A percentile compares a stretch with the other conserved stretches of the same genome.
These are phyloP conservation scores for Dufourea novaeangliae DNA, from an alignment of 1,140 invertebrate species.

Conservation along the genomic window DNA sequence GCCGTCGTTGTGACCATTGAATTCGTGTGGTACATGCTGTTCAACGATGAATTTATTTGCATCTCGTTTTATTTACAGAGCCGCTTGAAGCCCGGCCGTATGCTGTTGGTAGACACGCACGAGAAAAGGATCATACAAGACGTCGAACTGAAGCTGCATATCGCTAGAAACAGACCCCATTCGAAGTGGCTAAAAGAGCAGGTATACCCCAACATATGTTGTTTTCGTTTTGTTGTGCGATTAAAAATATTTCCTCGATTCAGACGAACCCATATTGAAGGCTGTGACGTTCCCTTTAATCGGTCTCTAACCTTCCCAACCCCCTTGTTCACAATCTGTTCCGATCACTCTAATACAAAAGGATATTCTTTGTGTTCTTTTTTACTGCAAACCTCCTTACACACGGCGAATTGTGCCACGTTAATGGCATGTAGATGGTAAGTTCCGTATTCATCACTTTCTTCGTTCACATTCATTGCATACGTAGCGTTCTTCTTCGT, in stretches of 20 bases:
- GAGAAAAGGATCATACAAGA: conserved; percentile 96
- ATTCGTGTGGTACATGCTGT: conserved; percentile 53
- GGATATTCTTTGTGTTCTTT: conserved; percentile 16
- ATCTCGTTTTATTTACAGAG: conserved; percentile 86
- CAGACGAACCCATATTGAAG: too few species aligned
- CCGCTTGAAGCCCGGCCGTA: conserved; percentile 97
- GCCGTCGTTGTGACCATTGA: conserved; percentile 74
- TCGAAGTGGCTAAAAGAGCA: conserved; percentile 95
- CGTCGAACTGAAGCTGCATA: conserved; percentile 94
- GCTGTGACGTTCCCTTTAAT: too few species aligned
- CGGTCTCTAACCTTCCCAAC: too few species aligned
- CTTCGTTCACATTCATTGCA: neutral
- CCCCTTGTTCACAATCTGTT: too few species aligned
- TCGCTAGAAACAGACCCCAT: conserved; percentile 93
- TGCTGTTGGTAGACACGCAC: conserved; percentile 98
- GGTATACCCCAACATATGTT: too few species aligned
- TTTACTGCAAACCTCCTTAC: conserved; percentile 78
- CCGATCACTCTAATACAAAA: conserved; percentile 31
- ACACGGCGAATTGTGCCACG: conserved; percentile 76
- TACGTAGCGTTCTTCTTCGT: too few species aligned
- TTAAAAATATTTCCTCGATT: too few species aligned
- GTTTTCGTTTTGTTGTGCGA: too few species aligned
- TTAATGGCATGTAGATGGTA: conserved; percentile 77
- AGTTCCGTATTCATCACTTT: conserved; percentile 61
- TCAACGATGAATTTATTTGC: conserved; percentile 56